Evolutionary conservation across 1,140 invertebrate genomes (phyloP).

Genomic region (Bemisia tabaci): DNA sequence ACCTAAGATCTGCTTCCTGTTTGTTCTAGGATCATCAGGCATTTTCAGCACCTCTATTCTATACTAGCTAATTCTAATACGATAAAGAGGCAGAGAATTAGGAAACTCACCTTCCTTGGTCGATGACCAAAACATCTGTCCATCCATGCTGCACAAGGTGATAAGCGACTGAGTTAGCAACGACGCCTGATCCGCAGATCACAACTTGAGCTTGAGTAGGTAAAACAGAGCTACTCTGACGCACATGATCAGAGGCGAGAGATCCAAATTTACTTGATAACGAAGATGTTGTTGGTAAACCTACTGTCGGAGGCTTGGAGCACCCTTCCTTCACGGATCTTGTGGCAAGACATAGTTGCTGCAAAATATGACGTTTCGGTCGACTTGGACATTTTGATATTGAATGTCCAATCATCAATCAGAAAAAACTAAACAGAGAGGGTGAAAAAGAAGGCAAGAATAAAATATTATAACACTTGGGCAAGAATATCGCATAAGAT

Average conservation of each 20-base stretch:
- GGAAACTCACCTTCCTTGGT: conserved; percentile 64
- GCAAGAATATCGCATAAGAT: no score
- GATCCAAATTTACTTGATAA: neutral
- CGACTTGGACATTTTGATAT: neutral
- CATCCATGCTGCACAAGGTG: conserved; percentile 75
- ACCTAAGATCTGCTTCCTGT: no score
- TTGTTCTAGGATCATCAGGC: no score
- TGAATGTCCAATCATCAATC: neutral
- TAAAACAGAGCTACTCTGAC: conserved; percentile 8
- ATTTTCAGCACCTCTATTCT: no score
- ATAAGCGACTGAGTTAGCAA: conserved; percentile 88
- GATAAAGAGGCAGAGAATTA: no score
- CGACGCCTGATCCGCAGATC: conserved; percentile 87
- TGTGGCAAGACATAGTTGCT: neutral
- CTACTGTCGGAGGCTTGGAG: neutral
- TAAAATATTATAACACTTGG: no score
- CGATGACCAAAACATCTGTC: conserved; percentile 60
- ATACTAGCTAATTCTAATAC: no score
- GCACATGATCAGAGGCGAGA: neutral
- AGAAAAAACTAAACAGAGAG: no score
- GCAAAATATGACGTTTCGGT: neutral
- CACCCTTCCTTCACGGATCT: neutral
- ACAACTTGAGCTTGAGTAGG: conserved; percentile 47
- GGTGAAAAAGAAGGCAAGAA: no score
- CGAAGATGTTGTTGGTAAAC: neutral